Conservation (phyloP, 2,113 vertebrate genomes). For the Ophthalmolycus amberensis region DNA sequence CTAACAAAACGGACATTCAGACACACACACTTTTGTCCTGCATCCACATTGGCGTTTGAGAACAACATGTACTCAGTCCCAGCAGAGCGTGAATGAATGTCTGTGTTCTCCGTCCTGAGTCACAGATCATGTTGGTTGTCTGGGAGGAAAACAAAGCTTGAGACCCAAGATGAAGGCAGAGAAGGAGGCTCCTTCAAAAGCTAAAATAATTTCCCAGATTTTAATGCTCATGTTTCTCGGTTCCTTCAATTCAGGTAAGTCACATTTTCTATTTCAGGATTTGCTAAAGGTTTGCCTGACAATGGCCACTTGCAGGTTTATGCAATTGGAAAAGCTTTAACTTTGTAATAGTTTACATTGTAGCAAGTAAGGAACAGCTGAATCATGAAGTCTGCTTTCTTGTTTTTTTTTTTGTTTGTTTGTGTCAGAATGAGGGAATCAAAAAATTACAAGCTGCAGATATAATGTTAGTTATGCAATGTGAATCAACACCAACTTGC, state of each 20-base stretch:
- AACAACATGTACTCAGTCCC: constrained; percentile 83
- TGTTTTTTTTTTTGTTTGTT: background rate
- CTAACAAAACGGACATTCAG: constrained; percentile 11
- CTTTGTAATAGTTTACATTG: background rate
- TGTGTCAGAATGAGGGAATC: background rate
- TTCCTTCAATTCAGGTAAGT: constrained; percentile 86
- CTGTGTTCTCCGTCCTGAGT: constrained; percentile 86
- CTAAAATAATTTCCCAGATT: constrained; percentile 68
- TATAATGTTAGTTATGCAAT: background rate
- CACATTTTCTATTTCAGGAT: background rate
- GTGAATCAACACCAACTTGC: background rate
- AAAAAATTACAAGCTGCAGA: background rate
- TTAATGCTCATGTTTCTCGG: constrained; percentile 78
- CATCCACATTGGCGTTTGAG: constrained; percentile 49
- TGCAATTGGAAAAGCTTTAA: background rate
- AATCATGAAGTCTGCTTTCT: background rate
- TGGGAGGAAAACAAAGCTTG: constrained; percentile 80
- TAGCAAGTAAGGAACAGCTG: background rate
- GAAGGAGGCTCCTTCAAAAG: constrained; percentile 79
- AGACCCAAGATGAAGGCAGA: constrained; percentile 90
- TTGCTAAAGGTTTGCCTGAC: background rate
- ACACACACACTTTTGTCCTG: constrained; percentile 54
- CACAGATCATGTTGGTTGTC: constrained; percentile 89
- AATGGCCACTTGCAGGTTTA: background rate
- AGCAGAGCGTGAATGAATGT: constrained; percentile 82